Percentiles rank a stretch among this genome's conserved stretches.
These are phyloP conservation scores for Pituophis catenifer DNA, from an alignment of 2,113 vertebrate species.

Conservation along the genomic window DNA sequence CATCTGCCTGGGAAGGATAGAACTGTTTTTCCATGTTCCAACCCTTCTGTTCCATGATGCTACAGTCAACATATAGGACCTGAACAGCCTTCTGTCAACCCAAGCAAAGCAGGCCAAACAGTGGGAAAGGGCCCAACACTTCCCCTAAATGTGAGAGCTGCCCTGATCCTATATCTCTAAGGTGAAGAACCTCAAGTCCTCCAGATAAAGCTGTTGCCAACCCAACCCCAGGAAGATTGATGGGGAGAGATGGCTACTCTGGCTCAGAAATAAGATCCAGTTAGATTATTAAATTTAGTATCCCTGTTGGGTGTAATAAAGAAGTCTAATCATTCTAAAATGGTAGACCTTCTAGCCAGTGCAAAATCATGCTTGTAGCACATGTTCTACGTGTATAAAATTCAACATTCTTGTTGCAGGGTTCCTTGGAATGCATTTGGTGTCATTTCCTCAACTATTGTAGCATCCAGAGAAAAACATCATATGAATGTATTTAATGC, in stretches of 20 bases:
- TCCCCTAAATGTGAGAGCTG: not conserved
- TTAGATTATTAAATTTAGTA: not conserved
- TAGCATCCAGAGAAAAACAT: not conserved
- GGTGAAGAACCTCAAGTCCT: not conserved
- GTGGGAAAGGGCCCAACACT: not conserved
- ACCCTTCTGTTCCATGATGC: not conserved
- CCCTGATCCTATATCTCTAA: not conserved
- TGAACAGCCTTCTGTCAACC: not conserved
- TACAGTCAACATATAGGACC: too few relatives aligned
- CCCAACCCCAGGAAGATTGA: not conserved
- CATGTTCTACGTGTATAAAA: not conserved
- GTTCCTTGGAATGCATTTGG: not conserved
- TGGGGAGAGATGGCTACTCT: not conserved
- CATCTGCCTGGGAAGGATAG: not conserved
- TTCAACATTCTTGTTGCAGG: not conserved
- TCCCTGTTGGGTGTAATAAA: not conserved
- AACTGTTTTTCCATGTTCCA: not conserved
- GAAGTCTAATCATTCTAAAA: not conserved
- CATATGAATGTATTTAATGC: not conserved
- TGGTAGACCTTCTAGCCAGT: not conserved
- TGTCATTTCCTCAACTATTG: not conserved
- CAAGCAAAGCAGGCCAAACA: not conserved
- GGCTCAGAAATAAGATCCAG: not conserved
- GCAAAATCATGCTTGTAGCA: not conserved
- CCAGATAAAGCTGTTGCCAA: not conserved